phyloP scores from a whole-genome alignment of 1,140 invertebrate genomes.

The Danaus melanippus region DNA sequence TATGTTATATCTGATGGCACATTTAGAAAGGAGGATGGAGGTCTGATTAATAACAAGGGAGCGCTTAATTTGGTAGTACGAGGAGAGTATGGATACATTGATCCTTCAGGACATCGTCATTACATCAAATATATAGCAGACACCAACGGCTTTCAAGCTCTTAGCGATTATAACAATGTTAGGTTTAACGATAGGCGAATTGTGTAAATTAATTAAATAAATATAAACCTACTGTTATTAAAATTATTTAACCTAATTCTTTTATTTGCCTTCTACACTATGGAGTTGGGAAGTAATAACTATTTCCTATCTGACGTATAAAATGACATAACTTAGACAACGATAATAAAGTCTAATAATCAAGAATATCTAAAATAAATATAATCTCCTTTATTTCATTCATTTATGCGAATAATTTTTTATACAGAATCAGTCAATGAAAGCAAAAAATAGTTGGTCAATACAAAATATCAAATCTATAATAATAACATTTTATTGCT shows the following conservation, averaged over 20 bases:
- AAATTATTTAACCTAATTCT: not conserved
- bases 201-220: constrained; percentile 25
- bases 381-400: too few species aligned
- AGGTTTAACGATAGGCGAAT: constrained; percentile 60
- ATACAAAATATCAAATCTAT: too few species aligned
- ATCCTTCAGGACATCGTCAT: constrained; percentile 35
- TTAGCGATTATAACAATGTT: constrained; percentile 26
- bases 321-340: too few species aligned
- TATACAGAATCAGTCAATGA: too few species aligned
- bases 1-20: constrained; percentile 49
- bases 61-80: constrained; percentile 31
- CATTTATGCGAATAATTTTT: too few species aligned
- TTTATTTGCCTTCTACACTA: too few species aligned
- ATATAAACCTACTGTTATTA: not conserved
- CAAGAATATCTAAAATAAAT: too few species aligned
- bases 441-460: too few species aligned
- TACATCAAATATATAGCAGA: constrained; percentile 47
- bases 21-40: constrained; percentile 56
- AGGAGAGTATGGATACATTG: constrained; percentile 54
- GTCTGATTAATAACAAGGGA: constrained; percentile 25
- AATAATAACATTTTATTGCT: too few species aligned
- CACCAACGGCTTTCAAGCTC: constrained; percentile 42
- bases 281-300: too few species aligned
- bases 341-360: too few species aligned
- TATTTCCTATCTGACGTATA: too few species aligned